A percentile compares a stretch with the other conserved stretches of the same genome.
These are phyloP conservation scores for Ficedula albicollis DNA, from an alignment of 2,797 vertebrate species.

Conservation along the genomic window DNA sequence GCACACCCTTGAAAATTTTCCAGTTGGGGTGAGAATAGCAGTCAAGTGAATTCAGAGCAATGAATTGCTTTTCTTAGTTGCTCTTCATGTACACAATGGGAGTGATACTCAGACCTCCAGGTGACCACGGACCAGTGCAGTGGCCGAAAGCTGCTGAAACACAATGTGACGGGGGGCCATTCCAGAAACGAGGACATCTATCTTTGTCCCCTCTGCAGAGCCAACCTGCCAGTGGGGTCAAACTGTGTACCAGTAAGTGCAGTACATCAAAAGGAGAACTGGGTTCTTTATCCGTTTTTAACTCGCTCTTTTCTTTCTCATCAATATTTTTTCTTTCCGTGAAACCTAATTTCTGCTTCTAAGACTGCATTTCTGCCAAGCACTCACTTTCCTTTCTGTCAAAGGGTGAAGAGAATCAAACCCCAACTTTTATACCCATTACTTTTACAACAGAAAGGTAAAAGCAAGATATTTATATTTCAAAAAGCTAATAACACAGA, in stretches of 20 bases:
- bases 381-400: background rate
- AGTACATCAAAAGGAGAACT: background rate
- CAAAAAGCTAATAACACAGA: background rate
- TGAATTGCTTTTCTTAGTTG: background rate
- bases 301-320: background rate
- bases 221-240: background rate
- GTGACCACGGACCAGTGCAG: fast-evolving
- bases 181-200: background rate
- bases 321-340: background rate
- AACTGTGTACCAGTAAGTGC: background rate
- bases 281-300: background rate
- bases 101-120: background rate
- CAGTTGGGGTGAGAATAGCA: background rate
- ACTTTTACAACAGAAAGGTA: background rate
- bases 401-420: background rate
- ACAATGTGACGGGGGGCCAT: background rate
- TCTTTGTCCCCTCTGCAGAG: background rate
- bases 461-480: background rate
- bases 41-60: background rate
- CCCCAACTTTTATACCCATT: background rate
- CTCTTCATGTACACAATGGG: background rate
- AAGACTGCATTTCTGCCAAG: background rate
- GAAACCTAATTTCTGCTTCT: background rate
- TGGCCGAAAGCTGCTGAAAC: background rate
- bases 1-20: constrained; percentile 36